Evolutionary conservation across 2,888 invertebrate genomes (phyloP), one percentile per base, ranked within the genome.

Genomic region (Ophion obscuratus): DNA sequence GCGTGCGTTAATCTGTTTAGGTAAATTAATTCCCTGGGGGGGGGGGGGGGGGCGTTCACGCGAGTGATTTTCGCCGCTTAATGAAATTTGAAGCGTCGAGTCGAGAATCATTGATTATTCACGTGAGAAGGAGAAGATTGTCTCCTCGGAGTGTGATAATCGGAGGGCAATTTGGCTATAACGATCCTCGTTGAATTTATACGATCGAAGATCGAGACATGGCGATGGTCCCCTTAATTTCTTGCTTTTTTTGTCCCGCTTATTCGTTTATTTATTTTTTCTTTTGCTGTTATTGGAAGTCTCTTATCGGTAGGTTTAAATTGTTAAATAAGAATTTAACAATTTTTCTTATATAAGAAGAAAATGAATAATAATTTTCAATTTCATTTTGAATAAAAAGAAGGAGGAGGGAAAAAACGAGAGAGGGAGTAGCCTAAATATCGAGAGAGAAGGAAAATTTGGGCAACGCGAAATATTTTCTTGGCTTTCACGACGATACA

Each of bases 1-100:
- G 14, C 44, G 53, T 47, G 68, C 47, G 7, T 17, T 70, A 67
- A 81, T 81, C 47, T 64, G 24, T 76, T 81, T 62, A 24, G 78
- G 61, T 70, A 62, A 80, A 70, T 84, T 67, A 68, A 61, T 59
- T 14, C 57, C 24, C 9, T 20, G 24, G 11, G 1, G 11, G 14
- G 2, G 47, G 14, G 47, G 47, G 47, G 47, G 14, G 53, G 14
- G 53, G 53, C 57, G 17, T 53, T 80, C 64, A 53, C 70, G 36
- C 10, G 36, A n/a, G 14, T 71, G 9, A 62, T 70, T 61, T 62
- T 67, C 61, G 17, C 9, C 31, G 20, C 5, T 62, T 47, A 44
- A 62, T 61, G 62, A 64, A 80, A 66, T 73, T 80, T 73, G 27
- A 36, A 64, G 66, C 20, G 44, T 61, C 59, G n/a, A 31, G 27